Percentiles rank a stretch among this genome's conserved stretches.
Conservation (phyloP, 2,888 invertebrate genomes). For the Phyllotreta striolata region DNA sequence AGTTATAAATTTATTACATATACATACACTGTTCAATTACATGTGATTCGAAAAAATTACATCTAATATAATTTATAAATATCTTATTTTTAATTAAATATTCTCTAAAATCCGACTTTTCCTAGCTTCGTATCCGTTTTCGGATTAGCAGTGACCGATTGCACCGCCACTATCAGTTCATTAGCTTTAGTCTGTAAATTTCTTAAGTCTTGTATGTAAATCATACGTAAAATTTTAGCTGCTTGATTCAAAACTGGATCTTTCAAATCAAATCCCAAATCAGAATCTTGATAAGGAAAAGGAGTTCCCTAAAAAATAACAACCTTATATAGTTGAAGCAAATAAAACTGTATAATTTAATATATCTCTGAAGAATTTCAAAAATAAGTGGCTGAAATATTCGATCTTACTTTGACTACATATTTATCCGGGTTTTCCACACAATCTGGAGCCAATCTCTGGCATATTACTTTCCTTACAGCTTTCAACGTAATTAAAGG, state of each 20-base stretch:
- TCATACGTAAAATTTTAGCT: constrained; percentile 78
- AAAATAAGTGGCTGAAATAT: too few relatives aligned
- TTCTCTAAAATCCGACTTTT: constrained; percentile 78
- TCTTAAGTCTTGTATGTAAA: constrained; percentile 85
- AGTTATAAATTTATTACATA: constrained; percentile 6
- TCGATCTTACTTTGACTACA: constrained; percentile 54
- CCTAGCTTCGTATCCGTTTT: constrained; percentile 95
- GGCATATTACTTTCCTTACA: constrained; percentile 68
- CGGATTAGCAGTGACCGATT: constrained; percentile 93
- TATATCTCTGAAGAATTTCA: constrained; percentile 5
- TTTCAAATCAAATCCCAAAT: constrained; percentile 72
- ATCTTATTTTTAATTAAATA: neutral
- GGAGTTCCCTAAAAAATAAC: constrained; percentile 67
- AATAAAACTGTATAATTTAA: constrained; percentile 32
- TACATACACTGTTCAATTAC: constrained; percentile 23
- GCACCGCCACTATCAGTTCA: constrained; percentile 91
- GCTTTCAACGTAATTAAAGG: constrained; percentile 79
- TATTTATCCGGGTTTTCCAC: constrained; percentile 65
- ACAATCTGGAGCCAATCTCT: constrained; percentile 67
- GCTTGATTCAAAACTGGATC: constrained; percentile 74
- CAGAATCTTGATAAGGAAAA: constrained; percentile 73
- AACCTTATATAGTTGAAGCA: neutral
- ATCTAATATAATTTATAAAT: constrained; percentile 15
- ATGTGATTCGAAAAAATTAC: constrained; percentile 18
- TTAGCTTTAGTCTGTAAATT: constrained; percentile 93